Percentiles rank a stretch among this genome's conserved stretches.
Evolutionary conservation across 2,797 vertebrate species (phyloP).

Genomic region (Pachyuromys duprasi): DNA sequence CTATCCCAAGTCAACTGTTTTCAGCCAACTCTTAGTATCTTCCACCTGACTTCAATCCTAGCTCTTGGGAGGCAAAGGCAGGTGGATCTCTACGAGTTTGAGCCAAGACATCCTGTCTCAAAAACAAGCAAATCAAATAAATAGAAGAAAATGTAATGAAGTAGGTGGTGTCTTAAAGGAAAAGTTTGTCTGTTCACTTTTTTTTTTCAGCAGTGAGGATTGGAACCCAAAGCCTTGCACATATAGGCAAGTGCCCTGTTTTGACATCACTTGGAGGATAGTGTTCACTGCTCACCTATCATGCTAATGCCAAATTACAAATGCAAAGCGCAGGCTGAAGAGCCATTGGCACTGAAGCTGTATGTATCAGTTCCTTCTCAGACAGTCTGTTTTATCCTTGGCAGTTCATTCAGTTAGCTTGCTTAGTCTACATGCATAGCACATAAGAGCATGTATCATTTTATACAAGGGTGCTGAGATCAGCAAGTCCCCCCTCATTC

Average conservation of each 20-base stretch:
- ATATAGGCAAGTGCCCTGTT: no score
- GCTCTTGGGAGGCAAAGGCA: neutral
- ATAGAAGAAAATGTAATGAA: neutral
- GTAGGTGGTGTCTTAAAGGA: neutral
- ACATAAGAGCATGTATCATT: neutral
- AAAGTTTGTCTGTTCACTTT: neutral
- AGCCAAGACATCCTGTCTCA: neutral
- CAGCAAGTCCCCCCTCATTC: neutral
- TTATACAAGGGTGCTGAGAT: neutral
- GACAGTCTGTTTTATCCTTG: neutral
- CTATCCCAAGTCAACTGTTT: neutral
- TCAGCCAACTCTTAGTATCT: neutral
- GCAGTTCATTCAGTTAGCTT: neutral
- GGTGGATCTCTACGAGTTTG: neutral
- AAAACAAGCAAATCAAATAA: neutral
- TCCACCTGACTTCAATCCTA: neutral
- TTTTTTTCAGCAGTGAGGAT: neutral
- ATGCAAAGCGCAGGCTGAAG: neutral
- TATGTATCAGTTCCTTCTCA: neutral
- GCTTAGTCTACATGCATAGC: neutral
- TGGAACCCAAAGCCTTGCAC: neutral
- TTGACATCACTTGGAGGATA: no score
- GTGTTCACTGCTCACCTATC: no score
- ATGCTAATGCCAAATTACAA: neutral
- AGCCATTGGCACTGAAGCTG: neutral